These are phyloP conservation scores for Trilocha varians DNA, from an alignment of 2,888 invertebrate species.

Conservation along the genomic window DNA sequence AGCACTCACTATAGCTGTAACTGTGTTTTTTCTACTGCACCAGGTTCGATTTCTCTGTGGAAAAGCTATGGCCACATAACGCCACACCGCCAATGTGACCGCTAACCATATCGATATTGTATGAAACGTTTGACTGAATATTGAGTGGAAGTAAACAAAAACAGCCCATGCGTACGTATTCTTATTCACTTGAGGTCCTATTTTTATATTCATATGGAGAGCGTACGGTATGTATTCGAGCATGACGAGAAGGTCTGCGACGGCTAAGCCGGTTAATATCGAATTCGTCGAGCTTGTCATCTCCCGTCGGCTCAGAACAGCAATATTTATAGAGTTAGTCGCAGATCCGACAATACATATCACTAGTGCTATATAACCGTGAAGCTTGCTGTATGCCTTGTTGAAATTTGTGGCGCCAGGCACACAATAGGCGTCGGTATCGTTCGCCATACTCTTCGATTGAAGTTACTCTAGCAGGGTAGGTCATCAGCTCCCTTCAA, in stretches of 20 bases:
- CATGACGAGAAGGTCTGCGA: slow-evolving; percentile 95
- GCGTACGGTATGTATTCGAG: slow-evolving; percentile 94
- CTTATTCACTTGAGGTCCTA: slow-evolving; percentile 64
- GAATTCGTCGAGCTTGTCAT: slow-evolving; percentile 95
- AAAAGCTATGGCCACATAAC: slow-evolving; percentile 88
- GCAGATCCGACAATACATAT: slow-evolving; percentile 93
- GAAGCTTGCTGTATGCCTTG: slow-evolving; percentile 79
- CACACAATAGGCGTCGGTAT: slow-evolving; percentile 68
- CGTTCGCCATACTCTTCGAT: slow-evolving; percentile 46
- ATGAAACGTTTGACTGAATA: slow-evolving; percentile 90
- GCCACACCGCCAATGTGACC: slow-evolving; percentile 93
- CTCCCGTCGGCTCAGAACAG: slow-evolving; percentile 89
- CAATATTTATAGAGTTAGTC: slow-evolving; percentile 93
- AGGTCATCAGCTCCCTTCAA: slow-evolving; percentile 27
- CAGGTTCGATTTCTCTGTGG: slow-evolving; percentile 86
- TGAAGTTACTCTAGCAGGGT: slow-evolving; percentile 18
- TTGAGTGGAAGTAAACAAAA: slow-evolving; percentile 91
- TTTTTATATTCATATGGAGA: slow-evolving; percentile 83
- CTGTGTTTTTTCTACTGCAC: slow-evolving; percentile 86
- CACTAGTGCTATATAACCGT: slow-evolving; percentile 88
- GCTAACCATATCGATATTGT: slow-evolving; percentile 96
- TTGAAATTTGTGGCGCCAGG: slow-evolving; percentile 75
- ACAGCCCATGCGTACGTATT: slow-evolving; percentile 83
- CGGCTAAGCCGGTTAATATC: slow-evolving; percentile 90
- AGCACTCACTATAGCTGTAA: slow-evolving; percentile 82